phyloP scores from a whole-genome alignment of 2,113 vertebrate genomes.

The Laterallus jamaicensis region DNA sequence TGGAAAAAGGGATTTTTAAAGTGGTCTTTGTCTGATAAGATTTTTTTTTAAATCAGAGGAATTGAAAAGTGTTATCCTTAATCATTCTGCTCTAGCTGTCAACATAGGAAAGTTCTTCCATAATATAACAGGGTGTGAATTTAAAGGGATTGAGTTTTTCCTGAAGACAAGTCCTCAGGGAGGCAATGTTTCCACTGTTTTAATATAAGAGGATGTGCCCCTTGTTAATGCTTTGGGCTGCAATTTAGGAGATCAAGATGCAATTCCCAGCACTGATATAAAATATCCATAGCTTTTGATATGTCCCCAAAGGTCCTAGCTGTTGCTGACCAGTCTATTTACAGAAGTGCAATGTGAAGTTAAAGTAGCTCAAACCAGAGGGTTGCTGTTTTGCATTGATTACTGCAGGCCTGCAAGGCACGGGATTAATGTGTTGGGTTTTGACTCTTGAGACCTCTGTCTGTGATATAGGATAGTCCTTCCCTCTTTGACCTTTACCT shows the following conservation, averaged over 20 bases:
- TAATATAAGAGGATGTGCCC: background rate
- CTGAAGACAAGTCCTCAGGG: constrained; percentile 6
- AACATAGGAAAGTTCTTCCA: constrained; percentile 10
- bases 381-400: background rate
- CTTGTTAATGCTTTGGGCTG: constrained; percentile 33
- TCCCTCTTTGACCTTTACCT: background rate
- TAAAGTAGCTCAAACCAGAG: background rate
- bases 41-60: background rate
- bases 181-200: constrained; percentile 19
- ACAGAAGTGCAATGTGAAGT: background rate
- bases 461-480: background rate
- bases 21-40: background rate
- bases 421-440: background rate
- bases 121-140: background rate
- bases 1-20: constrained; percentile 42
- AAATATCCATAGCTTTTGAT: constrained; percentile 4
- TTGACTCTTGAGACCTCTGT: background rate
- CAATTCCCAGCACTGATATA: constrained; percentile 16
- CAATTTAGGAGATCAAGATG: constrained; percentile 40
- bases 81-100: constrained; percentile 34
- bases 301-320: background rate
- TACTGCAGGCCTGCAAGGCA: background rate
- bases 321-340: background rate
- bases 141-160: constrained; percentile 20
- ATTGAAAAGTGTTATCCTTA: constrained; percentile 14